These are phyloP conservation scores for Cervus canadensis DNA, from an alignment of 2,113 vertebrate species.

Conservation along the genomic window DNA sequence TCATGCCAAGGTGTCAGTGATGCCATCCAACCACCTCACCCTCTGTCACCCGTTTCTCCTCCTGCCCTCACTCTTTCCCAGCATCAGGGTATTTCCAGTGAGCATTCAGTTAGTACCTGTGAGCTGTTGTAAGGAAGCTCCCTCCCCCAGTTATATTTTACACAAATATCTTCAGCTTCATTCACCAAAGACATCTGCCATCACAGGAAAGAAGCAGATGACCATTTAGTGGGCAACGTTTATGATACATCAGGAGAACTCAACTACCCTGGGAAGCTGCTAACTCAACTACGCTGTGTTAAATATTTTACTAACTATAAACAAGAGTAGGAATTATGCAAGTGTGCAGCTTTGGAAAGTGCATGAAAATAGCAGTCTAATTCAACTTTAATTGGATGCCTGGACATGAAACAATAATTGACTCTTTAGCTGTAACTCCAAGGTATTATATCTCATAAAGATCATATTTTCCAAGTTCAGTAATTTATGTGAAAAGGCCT, in stretches of 20 bases:
- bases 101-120: background rate
- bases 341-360: background rate
- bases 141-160: background rate
- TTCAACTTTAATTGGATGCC: background rate
- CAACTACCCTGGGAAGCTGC: background rate
- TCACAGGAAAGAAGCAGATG: background rate
- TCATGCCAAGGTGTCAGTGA: background rate
- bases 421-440: background rate
- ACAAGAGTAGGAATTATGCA: background rate
- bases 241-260: background rate
- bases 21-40: background rate
- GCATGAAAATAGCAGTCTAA: background rate
- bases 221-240: background rate
- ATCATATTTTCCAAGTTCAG: background rate
- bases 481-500: conserved; percentile 26
- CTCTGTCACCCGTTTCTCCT: background rate
- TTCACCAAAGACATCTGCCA: background rate
- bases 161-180: background rate
- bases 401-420: background rate
- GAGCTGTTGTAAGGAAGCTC: background rate
- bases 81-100: background rate
- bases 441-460: background rate
- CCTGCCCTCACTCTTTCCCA: background rate
- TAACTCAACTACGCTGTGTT: background rate
- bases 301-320: background rate